Evolutionary conservation across 2,888 invertebrate species (phyloP).

Genomic region (Dyspetes luteomarginatus): DNA sequence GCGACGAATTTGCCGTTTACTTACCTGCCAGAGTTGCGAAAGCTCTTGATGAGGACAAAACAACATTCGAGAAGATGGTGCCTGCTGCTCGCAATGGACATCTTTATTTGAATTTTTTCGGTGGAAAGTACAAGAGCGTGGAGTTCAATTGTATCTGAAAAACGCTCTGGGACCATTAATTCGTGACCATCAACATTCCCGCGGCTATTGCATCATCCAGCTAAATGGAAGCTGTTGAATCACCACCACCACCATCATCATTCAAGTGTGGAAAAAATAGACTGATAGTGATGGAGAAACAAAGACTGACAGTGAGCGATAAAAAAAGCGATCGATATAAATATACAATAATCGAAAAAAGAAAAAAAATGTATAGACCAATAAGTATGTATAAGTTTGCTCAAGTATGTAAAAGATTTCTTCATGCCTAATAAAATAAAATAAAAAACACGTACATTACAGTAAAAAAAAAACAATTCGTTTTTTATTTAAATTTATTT

Average conservation of each 20-base stretch:
- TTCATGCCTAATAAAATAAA: not conserved
- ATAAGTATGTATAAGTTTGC: no score
- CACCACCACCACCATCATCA: no score
- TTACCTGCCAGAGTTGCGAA: no score
- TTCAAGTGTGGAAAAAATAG: no score
- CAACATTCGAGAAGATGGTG: no score
- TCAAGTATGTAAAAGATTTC: no score
- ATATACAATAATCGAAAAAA: not conserved
- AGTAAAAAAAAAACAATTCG: not conserved
- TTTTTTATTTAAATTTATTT: not conserved
- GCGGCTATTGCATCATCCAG: not conserved
- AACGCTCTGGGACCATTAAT: not conserved
- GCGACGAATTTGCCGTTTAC: no score
- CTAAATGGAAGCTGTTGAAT: no score
- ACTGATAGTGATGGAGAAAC: no score
- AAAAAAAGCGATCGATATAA: not conserved
- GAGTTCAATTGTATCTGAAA: not conserved
- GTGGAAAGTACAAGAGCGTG: not conserved
- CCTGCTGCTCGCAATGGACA: no score
- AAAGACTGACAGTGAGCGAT: not conserved
- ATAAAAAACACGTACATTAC: not conserved
- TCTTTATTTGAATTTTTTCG: no score
- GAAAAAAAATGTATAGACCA: not conserved
- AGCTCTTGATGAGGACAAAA: no score
- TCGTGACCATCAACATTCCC: not conserved